Conservation (phyloP, 2,113 vertebrate species). For the Bathybates hornii region DNA sequence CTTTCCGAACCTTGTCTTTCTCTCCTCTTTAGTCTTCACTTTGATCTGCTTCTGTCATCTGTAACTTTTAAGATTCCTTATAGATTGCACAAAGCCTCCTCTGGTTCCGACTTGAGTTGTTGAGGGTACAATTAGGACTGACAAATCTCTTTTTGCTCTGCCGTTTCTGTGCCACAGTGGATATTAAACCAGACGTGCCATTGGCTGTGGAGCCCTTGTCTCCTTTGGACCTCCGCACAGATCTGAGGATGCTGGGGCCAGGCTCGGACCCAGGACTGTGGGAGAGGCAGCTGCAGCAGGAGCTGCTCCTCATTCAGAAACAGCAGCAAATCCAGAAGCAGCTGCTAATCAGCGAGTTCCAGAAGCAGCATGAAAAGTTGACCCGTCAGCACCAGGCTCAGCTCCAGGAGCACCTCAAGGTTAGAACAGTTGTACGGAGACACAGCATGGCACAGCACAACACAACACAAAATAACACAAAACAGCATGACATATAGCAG, state of each 20-base stretch:
- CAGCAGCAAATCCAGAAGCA: constrained; percentile 99
- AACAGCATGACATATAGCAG: constrained; percentile 13
- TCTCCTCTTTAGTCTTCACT: not conserved
- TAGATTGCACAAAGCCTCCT: not conserved
- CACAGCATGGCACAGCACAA: not conserved
- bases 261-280: constrained; percentile 85
- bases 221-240: constrained; percentile 89
- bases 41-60: not conserved
- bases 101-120: not conserved
- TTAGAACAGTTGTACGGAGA: constrained; percentile 45
- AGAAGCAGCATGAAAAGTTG: constrained; percentile 97
- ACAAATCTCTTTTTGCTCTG: not conserved
- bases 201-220: constrained; percentile 82
- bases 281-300: constrained; percentile 94
- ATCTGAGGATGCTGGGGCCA: constrained; percentile 89
- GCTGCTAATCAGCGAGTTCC: constrained; percentile 94
- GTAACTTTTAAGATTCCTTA: not conserved
- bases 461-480: not conserved
- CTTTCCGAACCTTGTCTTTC: not conserved
- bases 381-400: constrained; percentile 96
- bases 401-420: constrained; percentile 98
- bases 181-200: constrained; percentile 85
- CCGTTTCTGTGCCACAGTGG: constrained; percentile 68
- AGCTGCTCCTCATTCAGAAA: constrained; percentile 93
- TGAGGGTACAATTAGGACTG: not conserved